A percentile compares a stretch with the other conserved stretches of the same genome.
phyloP scores from a whole-genome alignment of 2,113 vertebrate species.

The Anarhynchus alexandrinus region DNA sequence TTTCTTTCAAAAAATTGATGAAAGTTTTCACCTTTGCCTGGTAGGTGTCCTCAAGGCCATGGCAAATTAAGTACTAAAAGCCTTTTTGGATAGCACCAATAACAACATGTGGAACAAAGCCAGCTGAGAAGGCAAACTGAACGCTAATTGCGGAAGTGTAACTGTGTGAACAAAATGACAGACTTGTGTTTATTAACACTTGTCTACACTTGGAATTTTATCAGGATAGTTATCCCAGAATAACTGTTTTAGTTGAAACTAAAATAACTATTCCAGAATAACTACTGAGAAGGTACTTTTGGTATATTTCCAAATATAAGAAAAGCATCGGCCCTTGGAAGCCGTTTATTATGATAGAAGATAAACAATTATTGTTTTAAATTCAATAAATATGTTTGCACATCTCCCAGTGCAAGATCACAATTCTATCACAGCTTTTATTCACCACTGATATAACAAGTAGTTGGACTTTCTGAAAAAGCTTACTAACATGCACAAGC shows the following conservation, averaged over 20 bases:
- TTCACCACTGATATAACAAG: neutral
- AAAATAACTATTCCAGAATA: neutral
- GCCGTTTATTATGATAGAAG: neutral
- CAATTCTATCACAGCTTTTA: neutral
- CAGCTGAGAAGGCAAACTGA: neutral
- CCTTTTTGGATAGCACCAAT: neutral
- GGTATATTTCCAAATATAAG: neutral
- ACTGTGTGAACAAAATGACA: neutral
- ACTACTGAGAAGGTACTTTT: neutral
- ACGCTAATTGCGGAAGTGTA: neutral
- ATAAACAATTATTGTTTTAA: neutral
- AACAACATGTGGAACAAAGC: neutral
- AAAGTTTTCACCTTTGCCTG: neutral
- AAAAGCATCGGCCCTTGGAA: neutral
- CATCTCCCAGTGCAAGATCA: neutral
- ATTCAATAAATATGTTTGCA: accelerated
- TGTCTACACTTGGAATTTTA: neutral
- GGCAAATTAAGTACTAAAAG: neutral
- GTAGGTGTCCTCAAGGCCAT: neutral
- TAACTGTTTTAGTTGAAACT: neutral
- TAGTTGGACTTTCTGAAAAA: neutral
- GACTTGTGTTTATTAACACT: neutral
- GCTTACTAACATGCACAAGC: neutral
- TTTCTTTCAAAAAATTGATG: neutral
- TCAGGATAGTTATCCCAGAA: neutral